Evolutionary conservation across 2,797 vertebrate genomes (phyloP), one percentile per base, ranked within the genome.

Genomic region (Semotilus atromaculatus): DNA sequence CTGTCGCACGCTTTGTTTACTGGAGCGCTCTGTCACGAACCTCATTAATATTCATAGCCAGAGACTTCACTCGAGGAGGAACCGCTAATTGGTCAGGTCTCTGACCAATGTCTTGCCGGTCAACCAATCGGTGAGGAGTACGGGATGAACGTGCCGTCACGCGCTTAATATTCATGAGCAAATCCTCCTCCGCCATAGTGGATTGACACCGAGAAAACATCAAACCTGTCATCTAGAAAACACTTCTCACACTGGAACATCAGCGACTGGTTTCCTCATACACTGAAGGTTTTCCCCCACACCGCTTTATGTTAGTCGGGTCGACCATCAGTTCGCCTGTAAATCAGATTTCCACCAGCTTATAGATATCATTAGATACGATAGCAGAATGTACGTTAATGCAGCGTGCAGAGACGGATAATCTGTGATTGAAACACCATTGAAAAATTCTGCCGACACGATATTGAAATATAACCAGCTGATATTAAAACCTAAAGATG

Each of bases 21-120:
- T 67, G 29, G 60, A 80, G 78, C 45, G 7, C 7, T 53, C 34
- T 34, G 45, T 68, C 66, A 81, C 48, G 66, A 71, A 70, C 19
- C 34, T 40, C 4, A 40, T 81, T 71, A 58, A 40, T 26, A 81
- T 81, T 70, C 66, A 81, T 14, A 14, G 16, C 3, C 7, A 13
- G 8, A 29, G 31, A 14, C 14, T 18, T 48, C 29, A 8, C 62
- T 77, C 58, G 6, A 62, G 38, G n/a, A 10, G n/a, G 8, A 21
- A 0, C 6, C 26, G 14, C 79, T 55, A 16, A 70, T 58, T 55
- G 78, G 78, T 34, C 78, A 67, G 11, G 4, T 11, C 21, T 16
- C 8, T n/a, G 53, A 38, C 19, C 19, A 6, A n/a, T 34, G 7
- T 11, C 64, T 8, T 36, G 19, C 16, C 34, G 34, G 51, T 70